phyloP scores from a whole-genome alignment of 2,113 vertebrate genomes.

The Oreotragus oreotragus region DNA sequence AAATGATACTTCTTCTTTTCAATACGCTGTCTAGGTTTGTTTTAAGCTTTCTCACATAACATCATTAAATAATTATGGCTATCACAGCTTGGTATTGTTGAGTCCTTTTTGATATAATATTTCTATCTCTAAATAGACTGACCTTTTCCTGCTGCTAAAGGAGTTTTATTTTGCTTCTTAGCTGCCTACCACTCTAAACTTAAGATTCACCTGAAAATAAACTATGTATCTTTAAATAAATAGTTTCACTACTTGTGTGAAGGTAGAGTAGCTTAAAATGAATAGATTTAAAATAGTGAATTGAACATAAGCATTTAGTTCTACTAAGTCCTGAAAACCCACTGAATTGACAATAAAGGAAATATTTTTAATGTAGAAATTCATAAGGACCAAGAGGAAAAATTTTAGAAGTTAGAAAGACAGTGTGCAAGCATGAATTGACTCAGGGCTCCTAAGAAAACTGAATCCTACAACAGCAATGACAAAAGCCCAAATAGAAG shows the following conservation, averaged over 20 bases:
- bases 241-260: background rate
- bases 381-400: background rate
- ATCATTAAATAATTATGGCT: conserved; percentile 28
- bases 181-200: background rate
- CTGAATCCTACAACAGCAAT: background rate
- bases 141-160: conserved; percentile 25
- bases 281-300: background rate
- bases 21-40: background rate
- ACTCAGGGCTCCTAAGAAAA: background rate
- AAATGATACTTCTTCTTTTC: background rate
- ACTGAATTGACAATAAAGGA: background rate
- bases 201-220: background rate
- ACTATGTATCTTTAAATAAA: background rate
- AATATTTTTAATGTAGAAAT: background rate
- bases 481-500: background rate
- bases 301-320: background rate
- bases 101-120: background rate
- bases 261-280: background rate
- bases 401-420: background rate
- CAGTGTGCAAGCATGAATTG: background rate
- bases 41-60: background rate
- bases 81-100: background rate
- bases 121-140: conserved; percentile 31
- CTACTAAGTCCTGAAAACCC: background rate
- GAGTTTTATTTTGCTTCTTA: background rate